Evolutionary conservation across 1,140 invertebrate genomes (phyloP), one percentile per base, ranked within the genome.

Genomic region (Scylla paramamosain): DNA sequence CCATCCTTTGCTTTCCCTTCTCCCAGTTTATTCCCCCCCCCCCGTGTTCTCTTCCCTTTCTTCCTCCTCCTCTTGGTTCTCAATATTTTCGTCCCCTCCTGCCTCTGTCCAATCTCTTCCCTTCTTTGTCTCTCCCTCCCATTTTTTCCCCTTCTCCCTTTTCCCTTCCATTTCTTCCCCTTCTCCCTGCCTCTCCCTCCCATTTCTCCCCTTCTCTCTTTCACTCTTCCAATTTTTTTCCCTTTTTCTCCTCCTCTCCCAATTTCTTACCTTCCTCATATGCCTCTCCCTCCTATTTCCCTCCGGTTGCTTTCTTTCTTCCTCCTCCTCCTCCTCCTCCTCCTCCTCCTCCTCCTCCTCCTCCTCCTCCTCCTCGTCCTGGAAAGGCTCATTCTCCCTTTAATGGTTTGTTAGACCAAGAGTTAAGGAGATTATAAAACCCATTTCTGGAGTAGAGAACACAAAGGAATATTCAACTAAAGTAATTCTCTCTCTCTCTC

Each of bases 401-500:
- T 77, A 77, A 77, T 77, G 67, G 12, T 20, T 77, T 77, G 67
- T 77, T 77, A 77, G 20, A 77, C 8, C 67, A n/a, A 6, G 67
- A 7, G 25, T 0, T n/a, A 77, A 77, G 25, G 20, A 77, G 25
- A 77, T 77, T 77, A 77, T n/a, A 25, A n/a, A 77, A n/a, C 67
- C 20, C 67, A 77, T 77, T n/a, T 20, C 67, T 20, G 7, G 25
- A 20, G 87, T 4, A 28, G 87, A 39, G 31, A n/a, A 88, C 20
- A 45, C 32, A 28, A 39, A 88, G 31, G 46, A 88, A 39, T 88
- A 48, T n/a, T 20, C 20, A 32, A 39, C 46, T 31, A 39, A 88
- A 88, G 46, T n/a, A 20, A 88, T 45, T 88, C n/a, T 32, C 87
- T 88, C 87, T 12, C 12, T 88, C 29, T 88, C 12, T 88, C 20